Evolutionary conservation across 2,113 vertebrate species (phyloP).

Genomic region (Mormyrus lacerda): DNA sequence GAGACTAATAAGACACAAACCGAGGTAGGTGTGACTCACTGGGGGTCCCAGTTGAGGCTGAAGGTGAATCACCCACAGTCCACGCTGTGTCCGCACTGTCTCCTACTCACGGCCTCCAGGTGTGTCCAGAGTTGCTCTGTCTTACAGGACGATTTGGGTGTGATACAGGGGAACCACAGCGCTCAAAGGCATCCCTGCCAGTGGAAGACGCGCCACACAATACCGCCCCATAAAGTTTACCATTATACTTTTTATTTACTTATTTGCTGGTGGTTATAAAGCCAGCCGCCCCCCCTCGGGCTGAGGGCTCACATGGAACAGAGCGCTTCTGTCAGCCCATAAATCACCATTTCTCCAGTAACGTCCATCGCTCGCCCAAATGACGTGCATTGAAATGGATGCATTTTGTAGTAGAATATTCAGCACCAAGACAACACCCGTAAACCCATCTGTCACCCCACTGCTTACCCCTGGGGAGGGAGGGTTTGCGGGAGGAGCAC

Average conservation of each 20-base stretch:
- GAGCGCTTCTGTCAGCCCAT: not conserved
- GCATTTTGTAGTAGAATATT: not conserved
- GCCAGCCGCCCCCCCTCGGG: not conserved
- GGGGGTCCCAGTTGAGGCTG: not conserved
- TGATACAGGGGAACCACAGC: not conserved
- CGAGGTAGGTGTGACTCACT: not conserved
- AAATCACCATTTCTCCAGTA: conserved; percentile 6
- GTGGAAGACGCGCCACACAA: not conserved
- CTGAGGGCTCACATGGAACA: not conserved
- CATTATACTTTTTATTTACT: not conserved
- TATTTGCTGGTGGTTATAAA: not conserved
- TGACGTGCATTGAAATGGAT: not conserved
- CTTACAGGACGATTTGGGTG: not conserved
- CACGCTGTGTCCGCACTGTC: not conserved
- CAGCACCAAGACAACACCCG: not conserved
- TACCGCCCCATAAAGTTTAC: not conserved
- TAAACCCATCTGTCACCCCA: not conserved
- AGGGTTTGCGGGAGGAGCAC: not conserved
- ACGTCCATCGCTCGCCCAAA: not conserved
- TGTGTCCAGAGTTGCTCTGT: not conserved
- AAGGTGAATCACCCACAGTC: not conserved
- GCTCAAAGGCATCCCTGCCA: not conserved
- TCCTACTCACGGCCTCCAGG: not conserved
- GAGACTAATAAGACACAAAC: not conserved
- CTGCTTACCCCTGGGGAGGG: not conserved